phyloP scores from a whole-genome alignment of 2,888 invertebrate species.

The Limnephilus lunatus region DNA sequence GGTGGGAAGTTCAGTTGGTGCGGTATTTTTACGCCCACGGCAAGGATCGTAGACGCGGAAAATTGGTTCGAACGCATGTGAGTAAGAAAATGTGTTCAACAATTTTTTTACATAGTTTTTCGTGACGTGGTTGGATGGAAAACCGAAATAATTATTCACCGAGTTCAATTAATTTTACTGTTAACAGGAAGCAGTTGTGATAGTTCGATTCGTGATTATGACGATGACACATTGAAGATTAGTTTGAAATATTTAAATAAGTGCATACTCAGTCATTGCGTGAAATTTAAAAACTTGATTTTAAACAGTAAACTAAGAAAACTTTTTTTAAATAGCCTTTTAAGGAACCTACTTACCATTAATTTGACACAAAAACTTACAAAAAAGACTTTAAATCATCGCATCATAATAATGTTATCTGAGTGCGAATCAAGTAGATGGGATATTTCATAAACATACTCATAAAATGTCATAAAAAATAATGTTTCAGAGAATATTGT shows the following conservation, averaged over 20 bases:
- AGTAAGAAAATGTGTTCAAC: conserved; percentile 6
- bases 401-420: not conserved
- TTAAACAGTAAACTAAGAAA: not conserved
- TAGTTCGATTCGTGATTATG: not conserved
- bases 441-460: not conserved
- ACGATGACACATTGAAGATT: not conserved
- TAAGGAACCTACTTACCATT: not conserved
- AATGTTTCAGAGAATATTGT: not conserved
- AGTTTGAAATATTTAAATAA: not conserved
- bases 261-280: not conserved
- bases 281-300: not conserved
- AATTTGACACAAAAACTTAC: not conserved
- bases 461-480: not conserved
- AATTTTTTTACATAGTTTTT: not conserved
- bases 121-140: not conserved
- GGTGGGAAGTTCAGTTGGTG: conserved; percentile 55
- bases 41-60: conserved; percentile 8
- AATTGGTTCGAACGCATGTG: conserved; percentile 8
- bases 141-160: not conserved
- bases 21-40: conserved; percentile 17
- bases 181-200: not conserved
- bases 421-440: not conserved
- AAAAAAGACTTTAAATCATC: not conserved
- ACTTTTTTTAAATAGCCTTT: not conserved
- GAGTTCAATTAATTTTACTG: not conserved